Base-by-base conservation (phyloP, 2,113 vertebrate genomes). In the Argyrosomus japonicus region DNA sequence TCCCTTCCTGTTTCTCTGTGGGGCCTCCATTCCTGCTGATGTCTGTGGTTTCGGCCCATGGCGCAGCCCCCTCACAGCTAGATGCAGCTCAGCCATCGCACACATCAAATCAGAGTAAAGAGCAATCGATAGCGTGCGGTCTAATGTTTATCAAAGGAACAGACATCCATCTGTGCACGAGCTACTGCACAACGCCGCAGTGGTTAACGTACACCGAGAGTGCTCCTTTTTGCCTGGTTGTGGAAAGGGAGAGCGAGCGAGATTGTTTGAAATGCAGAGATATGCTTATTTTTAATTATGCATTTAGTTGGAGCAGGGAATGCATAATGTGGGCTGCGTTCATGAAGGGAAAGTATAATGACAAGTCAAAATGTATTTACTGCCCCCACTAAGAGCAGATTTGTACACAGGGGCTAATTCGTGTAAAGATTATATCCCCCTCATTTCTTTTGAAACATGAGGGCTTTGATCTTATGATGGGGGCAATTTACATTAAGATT, bases 131-230 rank as follows among this genome's bases (percentile, higher is more conserved):
- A 89, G 48, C 14, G 17, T 79, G 88, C 43, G 65, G 80, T 83
- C 82, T 87, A 68, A 88, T 91, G 89, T 91, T 91, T 85, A 90
- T 90, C 87, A 92, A 85, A 86, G 86, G 73, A 86, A 69, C 85
- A 85, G 47, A 82, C 86, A 86, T 78, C 63, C 64, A 74, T 79
- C 51, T 71, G 82, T 71, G 79, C 75, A 71, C 43, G 58, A 77
- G 62, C 48, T 58, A 0, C 62, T 51, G 73, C 72, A 75, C 75
- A 87, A 48, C 70, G 23, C 79, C 73, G 88, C 87, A 81, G 80
- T 48, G 56, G 64, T 67, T 78, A 69, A 68, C 27, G 13, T 27
- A 25, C 63, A 61, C 32, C 60, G 58, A 58, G 36, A 25, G 54
- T 60, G 54, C 32, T 71, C 40, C 21, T 74, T 21, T 68, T 63